phyloP scores from a whole-genome alignment of 1,140 invertebrate species.

The Aphis gossypii region DNA sequence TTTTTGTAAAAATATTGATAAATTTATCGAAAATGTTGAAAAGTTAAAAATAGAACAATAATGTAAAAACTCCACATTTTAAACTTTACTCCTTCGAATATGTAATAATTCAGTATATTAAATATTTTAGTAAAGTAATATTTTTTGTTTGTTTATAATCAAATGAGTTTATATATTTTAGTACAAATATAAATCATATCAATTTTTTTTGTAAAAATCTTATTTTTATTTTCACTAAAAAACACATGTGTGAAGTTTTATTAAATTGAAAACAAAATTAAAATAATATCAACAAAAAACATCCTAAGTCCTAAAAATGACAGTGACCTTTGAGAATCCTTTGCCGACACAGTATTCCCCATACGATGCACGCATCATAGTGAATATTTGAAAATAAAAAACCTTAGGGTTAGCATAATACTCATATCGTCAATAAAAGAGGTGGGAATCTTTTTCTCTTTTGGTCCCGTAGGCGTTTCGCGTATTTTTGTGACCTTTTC shows the following conservation, averaged over 20 bases:
- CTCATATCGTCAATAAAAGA: conserved; percentile 39
- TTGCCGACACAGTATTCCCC: conserved; percentile 3
- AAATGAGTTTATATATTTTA: not conserved
- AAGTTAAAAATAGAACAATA: not conserved
- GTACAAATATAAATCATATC: not conserved
- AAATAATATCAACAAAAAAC: not conserved
- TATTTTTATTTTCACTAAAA: conserved; percentile 19
- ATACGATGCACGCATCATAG: not conserved
- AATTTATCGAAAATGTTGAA: not conserved
- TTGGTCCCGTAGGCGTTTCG: conserved; percentile 20
- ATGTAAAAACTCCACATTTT: not conserved
- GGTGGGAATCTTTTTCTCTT: conserved; percentile 27
- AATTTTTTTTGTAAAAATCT: not conserved
- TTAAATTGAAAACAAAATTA: conserved; percentile 36
- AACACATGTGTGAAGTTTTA: conserved; percentile 34
- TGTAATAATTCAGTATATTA: not conserved
- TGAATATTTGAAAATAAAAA: conserved; percentile 28
- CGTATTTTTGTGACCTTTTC: conserved; percentile 37
- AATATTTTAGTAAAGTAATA: not conserved
- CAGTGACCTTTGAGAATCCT: conserved; percentile 31
- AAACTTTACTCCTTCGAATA: not conserved
- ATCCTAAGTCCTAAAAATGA: not conserved
- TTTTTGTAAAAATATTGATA: not conserved
- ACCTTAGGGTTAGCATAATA: conserved; percentile 27
- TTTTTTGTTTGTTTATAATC: not conserved